Evolutionary conservation across 2,888 invertebrate species (phyloP).

Genomic region (Orgyia antiqua): DNA sequence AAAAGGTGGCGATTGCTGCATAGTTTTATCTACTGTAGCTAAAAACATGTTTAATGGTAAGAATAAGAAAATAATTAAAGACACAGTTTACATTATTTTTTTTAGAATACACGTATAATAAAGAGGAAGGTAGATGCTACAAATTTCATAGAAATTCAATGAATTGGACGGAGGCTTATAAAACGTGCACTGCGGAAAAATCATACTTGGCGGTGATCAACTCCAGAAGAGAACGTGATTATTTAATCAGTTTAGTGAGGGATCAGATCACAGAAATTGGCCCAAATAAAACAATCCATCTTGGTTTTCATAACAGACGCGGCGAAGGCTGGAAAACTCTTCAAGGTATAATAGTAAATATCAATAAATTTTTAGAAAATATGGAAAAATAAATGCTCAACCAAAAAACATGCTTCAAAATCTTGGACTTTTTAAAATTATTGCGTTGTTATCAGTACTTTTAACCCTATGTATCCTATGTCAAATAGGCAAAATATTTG

Average conservation of each 20-base stretch:
- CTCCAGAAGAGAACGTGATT: conserved; percentile 38
- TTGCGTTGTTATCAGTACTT: too few relatives aligned
- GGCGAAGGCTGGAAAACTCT: conserved; percentile 27
- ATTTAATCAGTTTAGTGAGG: not conserved
- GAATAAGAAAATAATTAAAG: too few relatives aligned
- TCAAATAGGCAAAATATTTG: too few relatives aligned
- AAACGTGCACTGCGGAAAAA: conserved; percentile 44
- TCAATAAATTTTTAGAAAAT: too few relatives aligned
- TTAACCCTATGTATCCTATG: too few relatives aligned
- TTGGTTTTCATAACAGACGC: conserved; percentile 32
- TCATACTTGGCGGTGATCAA: conserved; percentile 53
- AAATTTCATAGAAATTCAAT: conserved; percentile 48
- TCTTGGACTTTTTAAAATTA: too few relatives aligned
- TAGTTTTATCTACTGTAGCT: too few relatives aligned
- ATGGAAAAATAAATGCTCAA: too few relatives aligned
- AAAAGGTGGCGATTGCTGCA: too few relatives aligned
- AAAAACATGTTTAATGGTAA: too few relatives aligned
- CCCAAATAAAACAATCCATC: conserved; percentile 29
- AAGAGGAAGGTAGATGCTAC: conserved; percentile 42
- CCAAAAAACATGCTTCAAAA: too few relatives aligned
- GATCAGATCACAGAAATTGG: conserved; percentile 12
- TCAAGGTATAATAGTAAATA: conserved; percentile 1
- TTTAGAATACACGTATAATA: not conserved
- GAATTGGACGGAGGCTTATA: conserved; percentile 51
- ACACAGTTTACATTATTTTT: not conserved